These are phyloP conservation scores for Apamea crenata DNA, from an alignment of 2,888 invertebrate species.

Conservation along the genomic window DNA sequence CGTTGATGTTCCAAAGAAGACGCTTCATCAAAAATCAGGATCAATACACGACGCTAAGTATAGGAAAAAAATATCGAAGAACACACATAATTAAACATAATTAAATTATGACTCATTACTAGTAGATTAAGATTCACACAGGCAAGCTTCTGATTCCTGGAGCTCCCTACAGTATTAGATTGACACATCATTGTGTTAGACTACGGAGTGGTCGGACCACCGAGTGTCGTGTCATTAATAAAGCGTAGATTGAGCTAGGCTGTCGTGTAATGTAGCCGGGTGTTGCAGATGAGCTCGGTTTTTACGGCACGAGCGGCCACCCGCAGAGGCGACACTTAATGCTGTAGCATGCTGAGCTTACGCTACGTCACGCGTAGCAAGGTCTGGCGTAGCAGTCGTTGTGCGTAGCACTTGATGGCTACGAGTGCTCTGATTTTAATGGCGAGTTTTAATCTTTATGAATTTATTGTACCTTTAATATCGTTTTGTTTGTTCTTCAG, in stretches of 20 bases:
- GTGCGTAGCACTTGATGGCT: slow-evolving; percentile 5
- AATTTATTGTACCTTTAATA: background rate
- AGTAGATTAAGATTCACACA: background rate
- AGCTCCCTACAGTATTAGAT: slow-evolving; percentile 33
- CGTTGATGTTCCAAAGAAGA: background rate
- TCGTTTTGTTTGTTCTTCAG: background rate
- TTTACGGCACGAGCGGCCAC: slow-evolving; percentile 90
- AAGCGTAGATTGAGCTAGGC: slow-evolving; percentile 86
- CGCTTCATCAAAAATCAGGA: no score
- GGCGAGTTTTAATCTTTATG: background rate
- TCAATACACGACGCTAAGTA: background rate
- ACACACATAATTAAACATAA: background rate
- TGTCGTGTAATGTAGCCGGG: slow-evolving; percentile 83
- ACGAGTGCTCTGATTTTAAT: background rate
- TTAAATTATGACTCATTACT: background rate
- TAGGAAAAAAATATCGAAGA: background rate
- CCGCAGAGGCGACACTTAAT: slow-evolving; percentile 84
- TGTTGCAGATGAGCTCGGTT: slow-evolving; percentile 87
- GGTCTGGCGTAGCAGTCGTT: slow-evolving; percentile 23
- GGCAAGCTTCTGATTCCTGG: background rate
- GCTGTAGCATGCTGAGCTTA: slow-evolving; percentile 66
- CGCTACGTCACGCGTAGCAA: slow-evolving; percentile 43
- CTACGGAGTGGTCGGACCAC: slow-evolving; percentile 75
- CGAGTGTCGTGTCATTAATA: slow-evolving; percentile 84
- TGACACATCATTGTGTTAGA: slow-evolving; percentile 72